Evolutionary conservation across 2,113 vertebrate genomes (phyloP), one percentile per base, ranked within the genome.

Genomic region (Meriones unguiculatus): DNA sequence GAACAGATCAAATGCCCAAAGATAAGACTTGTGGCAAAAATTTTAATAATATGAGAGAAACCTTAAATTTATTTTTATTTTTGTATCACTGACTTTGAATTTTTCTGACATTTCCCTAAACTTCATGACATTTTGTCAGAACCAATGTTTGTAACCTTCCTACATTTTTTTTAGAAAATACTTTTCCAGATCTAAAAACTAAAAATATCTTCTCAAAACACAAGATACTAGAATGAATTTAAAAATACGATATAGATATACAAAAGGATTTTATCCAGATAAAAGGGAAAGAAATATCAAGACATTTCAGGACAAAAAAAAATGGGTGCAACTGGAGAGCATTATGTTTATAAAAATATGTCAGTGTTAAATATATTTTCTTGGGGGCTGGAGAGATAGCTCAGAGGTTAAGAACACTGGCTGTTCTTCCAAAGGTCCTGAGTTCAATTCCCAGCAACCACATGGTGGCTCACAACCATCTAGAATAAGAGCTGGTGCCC

Each of bases 1-100:
- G 65, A 89, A 89, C 50, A 82, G 22, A 72, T 72, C 12, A 87
- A 84, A 90, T 82, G 59, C 18, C 20, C 46, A 86, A 96, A 86
- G 92, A 11, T 78, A 94, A 89, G 11, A 59, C 20, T 70, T 6
- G 32, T 35, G 46, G 22, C 50, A 95, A 93, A 93, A 62, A 1
- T 85, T 35, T 38, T 52, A 82, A 52, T 59, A 65, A 7, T 32
- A 64, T 41, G 10, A 75, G 32, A 7, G 52, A 96, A 93, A 86
- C 4, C 80, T 84, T 50, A 10, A 20, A 85, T 64, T 54, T 64
- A 85, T 88, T 93, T 7, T 88, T 17, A 92, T 69, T 96, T 92
- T 92, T 84, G 72, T 15, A 35, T 67, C 17, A 38, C 87, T 82
- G 2, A 0, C 62, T 67, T 93, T 73, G 69, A 87, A 62, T 30